Evolutionary conservation across 2,797 vertebrate genomes (phyloP), one percentile per base, ranked within the genome.

Genomic region (Corythornis leucogaster): DNA sequence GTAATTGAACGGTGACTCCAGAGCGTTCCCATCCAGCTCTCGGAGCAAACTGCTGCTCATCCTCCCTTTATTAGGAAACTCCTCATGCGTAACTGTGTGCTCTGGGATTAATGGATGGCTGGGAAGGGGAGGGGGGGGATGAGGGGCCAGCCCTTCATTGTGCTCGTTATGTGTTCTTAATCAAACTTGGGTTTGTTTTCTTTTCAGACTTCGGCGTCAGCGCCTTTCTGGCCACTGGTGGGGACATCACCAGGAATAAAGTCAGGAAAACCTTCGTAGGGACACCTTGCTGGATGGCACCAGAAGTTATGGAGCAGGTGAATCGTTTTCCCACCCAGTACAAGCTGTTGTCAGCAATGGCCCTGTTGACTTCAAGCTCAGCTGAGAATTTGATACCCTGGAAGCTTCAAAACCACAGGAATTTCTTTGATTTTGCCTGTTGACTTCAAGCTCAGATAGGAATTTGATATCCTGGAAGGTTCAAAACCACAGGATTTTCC

Each of bases 231-330:
- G 98, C 99, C 80, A 98, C 99, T 14, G 99, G 99, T 77, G 99
- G 99, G 78, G 99, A 99, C 96, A 99, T 99, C 97, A 99, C 99
- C 11, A 98, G 99, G 85, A 99, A 99, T 97, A 99, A 99, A 97
- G 99, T 99, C 90, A 98, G 99, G 70, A 99, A 99, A 97, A 99
- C 99, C 0, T 99, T 99, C 94, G 99, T 99, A 55, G 99, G 99
- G 81, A 99, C 99, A 3, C 99, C 99, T 16, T 99, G 99, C 96
- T 99, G 99, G 99, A 99, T 99, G 99, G 99, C 99, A 30, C 99
- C 99, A 7, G 99, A 99, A 97, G 99, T 99, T 80, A 99, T 99
- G 99, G 99, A 99, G 74, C 99, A 99, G 98, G 99, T 99, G 97
- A 87, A 76, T 30, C 35, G 18, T 85, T 91, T 40, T 15, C 14